phyloP scores from a whole-genome alignment of 2,797 vertebrate genomes.

The Vireo griseus region DNA sequence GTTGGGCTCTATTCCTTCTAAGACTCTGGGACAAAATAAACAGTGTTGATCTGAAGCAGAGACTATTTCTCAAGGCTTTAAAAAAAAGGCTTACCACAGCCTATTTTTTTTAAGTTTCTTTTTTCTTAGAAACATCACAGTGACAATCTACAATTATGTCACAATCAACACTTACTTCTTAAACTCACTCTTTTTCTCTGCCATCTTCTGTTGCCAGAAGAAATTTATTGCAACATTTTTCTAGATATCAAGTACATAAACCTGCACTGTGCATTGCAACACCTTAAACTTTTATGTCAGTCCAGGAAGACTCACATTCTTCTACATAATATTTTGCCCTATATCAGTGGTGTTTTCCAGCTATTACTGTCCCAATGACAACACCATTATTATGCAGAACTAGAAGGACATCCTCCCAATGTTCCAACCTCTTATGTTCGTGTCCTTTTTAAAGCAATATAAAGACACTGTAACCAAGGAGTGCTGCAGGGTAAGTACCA shows the following conservation, averaged over 20 bases:
- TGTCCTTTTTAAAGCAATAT: not conserved
- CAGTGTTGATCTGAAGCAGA: not conserved
- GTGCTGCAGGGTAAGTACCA: not conserved
- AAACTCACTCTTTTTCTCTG: not conserved
- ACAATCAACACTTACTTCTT: not conserved
- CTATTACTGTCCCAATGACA: not conserved
- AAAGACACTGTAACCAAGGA: not conserved
- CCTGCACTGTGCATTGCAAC: not conserved
- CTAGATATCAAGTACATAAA: not conserved
- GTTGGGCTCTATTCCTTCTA: not conserved
- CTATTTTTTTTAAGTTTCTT: not conserved
- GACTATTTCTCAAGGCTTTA: not conserved
- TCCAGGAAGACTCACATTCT: not conserved
- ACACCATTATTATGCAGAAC: not conserved
- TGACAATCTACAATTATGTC: not conserved
- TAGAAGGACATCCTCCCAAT: not conserved
- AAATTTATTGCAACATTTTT: not conserved
- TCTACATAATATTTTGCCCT: not conserved
- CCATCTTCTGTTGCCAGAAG: not conserved
- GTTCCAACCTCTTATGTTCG: not conserved
- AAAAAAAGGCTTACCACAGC: not conserved
- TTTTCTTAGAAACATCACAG: not conserved
- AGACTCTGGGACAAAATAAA: not conserved
- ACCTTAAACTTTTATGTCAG: not conserved
- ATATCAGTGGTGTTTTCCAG: not conserved